Base-by-base conservation (phyloP, 2,888 invertebrate species). In the Lepidocyrtoides sp. region DNA sequence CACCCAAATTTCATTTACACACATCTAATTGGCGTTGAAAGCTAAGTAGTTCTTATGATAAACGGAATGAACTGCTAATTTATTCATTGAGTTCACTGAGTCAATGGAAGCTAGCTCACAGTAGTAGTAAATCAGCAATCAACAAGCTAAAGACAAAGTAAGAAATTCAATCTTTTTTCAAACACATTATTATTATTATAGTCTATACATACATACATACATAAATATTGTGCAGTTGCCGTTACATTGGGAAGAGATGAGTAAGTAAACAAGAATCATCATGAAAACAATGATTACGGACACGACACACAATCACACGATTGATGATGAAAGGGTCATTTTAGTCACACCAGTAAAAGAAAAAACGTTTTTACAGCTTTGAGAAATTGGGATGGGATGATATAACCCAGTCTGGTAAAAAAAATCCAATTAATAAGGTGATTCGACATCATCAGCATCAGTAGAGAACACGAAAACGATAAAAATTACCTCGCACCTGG, bases 71-170 rank as follows among this genome's bases (percentile, higher is more conserved):
- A 36, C 57, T 54, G 79, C 32, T 90, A 90, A 90, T 90, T 85
- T 90, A 90, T 90, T 90, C 90, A 90, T 90, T 85, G 90, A 32
- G 90, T 83, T 83, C 89, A 90, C 44, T 84, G 57, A 89, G 75
- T 83, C 89, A 83, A 83, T 84, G 90, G 84, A 79, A 63, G 60
- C 84, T 77, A 48, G 51, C 66, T 54, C 8, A 20, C 29, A 32
- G 51, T 8, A 32, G 51, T 8, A 75, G 83, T 60, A 36, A 75
- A 83, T 89, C 75, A 44, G 41, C 60, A 86, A 63, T 77, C 60
- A 81, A 89, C 23, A 82, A 51, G 72, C 72, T 14, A 72, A 44
- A 72, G 44, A 44, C 44, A 63, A 57, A 44, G 69, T 20, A 75
- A 44, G 84, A 89, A 82, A 77, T 77, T 83, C 89, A 48, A 89